Base-by-base conservation (phyloP, 2,797 vertebrate genomes). In the Lutjanus argentimaculatus region DNA sequence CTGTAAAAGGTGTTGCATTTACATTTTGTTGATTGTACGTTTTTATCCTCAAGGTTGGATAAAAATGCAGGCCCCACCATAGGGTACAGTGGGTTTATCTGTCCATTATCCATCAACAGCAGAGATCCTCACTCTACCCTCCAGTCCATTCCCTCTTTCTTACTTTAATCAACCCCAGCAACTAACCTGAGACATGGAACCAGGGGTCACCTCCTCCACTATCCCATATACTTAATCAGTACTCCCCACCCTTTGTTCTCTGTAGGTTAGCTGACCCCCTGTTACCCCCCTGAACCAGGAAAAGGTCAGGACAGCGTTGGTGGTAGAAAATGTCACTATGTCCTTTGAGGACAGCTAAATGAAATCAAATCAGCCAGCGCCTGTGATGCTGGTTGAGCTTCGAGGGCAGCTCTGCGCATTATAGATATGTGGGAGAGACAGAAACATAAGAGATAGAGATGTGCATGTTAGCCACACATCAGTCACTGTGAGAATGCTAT, bases 321-420 rank as follows among this genome's bases (percentile, higher is more conserved):
- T 67, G 48, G 56, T 45, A 52, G 67, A 36, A 72, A 75, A 84
- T 76, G 67, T 72, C 72, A 76, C 30, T 7, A 19, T 40, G 52
- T 72, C 58, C 68, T 68, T 64, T 68, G 69, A 77, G 69, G 61
- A 64, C 43, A 52, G 51, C 21, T 30, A 14, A 51, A 69, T 61
- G 2, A 76, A 43, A 76, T 75, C 2, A 49, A 48, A 56, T 72
- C 62, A 75, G 57, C 14, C 25, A 12, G 17, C 36, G 42, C 14
- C 62, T 16, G 48, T 66, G 72, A 67, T 30, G 58, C n/a, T 12
- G 64, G 11, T 3, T 17, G 56, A 72, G 10, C 36, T 36, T 12
- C 59, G 9, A 52, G 42, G 25, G 55, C 56, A 73, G 19, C n/a
- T 62, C 64, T 49, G 64, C 17, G 19, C 45, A 65, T 57, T 42